Evolutionary conservation across 1,140 invertebrate genomes (phyloP), one percentile per base, ranked within the genome.

Genomic region (Apis laboriosa): DNA sequence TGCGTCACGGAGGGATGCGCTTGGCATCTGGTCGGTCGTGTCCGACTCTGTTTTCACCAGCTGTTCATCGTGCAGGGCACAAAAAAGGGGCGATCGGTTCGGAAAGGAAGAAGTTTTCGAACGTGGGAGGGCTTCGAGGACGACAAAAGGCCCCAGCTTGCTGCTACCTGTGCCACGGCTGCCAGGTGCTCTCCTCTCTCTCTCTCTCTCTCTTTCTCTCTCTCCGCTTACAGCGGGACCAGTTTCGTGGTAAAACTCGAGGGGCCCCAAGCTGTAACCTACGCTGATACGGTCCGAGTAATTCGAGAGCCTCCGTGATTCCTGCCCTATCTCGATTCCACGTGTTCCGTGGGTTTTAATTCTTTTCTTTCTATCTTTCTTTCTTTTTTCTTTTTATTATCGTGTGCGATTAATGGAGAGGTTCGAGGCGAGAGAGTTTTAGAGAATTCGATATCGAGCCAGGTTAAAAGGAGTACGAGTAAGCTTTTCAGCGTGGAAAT

Each of bases 61-160:
- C 79, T 76, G 79, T 64, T 85, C 79, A 56, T 71, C 60, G 43
- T 21, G 17, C 34, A 12, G 12, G 55, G 67, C 68, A 83, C 75
- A 83, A 83, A 77, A 51, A 67, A 55, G 17, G 34, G 34, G 43
- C 73, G 80, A 82, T 82, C 80, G 72, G 51, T 60, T 70, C 80
- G 75, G 34, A 77, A 66, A 51, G 76, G 74, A 75, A 79, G 67
- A 79, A 83, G 60, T 82, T 81, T 74, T 77, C 19, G 80, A 81
- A 86, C 78, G 85, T 84, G 85, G 85, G 85, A 86, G 85, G 85
- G 71, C 77, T 19, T 12, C 51, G 71, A 63, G 71, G 56, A 80
- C 64, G 70, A 84, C 73, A 81, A 71, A 85, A 76, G 84, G 70
- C 73, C 55, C 73, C 55, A 55, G 74, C 55, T 60, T 53, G 82